Evolutionary conservation across 2,113 vertebrate genomes (phyloP).

Genomic region (Aspiorhynchus laticeps): DNA sequence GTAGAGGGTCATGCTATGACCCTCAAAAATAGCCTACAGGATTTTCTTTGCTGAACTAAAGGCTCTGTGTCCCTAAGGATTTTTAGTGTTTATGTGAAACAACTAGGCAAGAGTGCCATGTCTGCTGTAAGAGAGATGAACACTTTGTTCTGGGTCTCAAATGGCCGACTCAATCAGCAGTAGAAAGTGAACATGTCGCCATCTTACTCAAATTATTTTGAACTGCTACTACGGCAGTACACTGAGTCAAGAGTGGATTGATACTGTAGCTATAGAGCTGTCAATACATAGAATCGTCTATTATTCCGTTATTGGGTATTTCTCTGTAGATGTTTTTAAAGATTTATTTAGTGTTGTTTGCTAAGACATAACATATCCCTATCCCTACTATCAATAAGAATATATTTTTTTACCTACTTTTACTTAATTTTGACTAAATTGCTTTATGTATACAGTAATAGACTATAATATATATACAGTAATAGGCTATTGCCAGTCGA

Average conservation of each 20-base stretch:
- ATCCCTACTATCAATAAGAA: too few species aligned
- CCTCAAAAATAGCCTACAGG: constrained; percentile 5
- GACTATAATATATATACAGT: too few species aligned
- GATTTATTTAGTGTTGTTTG: too few species aligned
- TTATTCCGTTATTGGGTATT: neutral
- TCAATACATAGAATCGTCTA: neutral
- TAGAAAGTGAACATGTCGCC: constrained; percentile 65
- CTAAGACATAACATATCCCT: too few species aligned
- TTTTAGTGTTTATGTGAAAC: neutral
- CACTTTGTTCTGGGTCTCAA: constrained; percentile 58
- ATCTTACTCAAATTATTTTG: neutral
- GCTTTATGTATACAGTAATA: too few species aligned
- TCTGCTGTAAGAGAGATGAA: constrained; percentile 14
- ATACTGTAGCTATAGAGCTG: too few species aligned
- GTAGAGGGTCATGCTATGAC: neutral
- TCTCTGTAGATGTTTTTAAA: neutral
- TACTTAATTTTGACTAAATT: too few species aligned
- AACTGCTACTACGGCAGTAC: neutral
- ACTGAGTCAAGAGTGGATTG: neutral
- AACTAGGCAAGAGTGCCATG: neutral
- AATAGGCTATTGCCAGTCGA: too few species aligned
- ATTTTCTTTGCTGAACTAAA: constrained; percentile 6
- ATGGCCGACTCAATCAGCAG: constrained; percentile 52
- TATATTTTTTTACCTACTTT: too few species aligned
- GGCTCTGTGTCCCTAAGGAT: constrained; percentile 7